A percentile compares a stretch with the other conserved stretches of the same genome.
phyloP scores from a whole-genome alignment of 2,113 vertebrate genomes.

The Hyla sarda region DNA sequence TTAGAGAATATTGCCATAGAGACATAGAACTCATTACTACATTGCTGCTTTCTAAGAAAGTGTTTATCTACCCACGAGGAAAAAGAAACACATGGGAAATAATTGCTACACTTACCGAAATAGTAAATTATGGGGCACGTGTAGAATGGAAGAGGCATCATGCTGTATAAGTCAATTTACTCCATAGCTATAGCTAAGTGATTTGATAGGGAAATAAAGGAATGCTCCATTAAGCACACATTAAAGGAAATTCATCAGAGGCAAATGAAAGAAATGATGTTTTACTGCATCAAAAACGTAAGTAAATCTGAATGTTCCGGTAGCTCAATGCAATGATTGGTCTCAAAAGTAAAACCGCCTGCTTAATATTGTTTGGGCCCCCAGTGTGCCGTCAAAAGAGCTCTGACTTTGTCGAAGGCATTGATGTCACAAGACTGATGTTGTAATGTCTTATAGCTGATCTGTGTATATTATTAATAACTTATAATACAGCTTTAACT shows the following conservation, averaged over 20 bases:
- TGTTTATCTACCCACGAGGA: not conserved
- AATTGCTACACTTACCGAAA: conserved; percentile 1
- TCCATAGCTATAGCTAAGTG: not conserved
- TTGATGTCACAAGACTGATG: no score
- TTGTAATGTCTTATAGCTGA: no score
- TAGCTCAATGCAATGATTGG: not conserved
- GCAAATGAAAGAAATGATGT: not conserved
- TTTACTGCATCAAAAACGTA: not conserved
- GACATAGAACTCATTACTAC: not conserved
- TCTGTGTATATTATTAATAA: no score
- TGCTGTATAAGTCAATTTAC: not conserved
- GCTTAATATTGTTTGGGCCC: no score
- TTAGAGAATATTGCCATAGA: not conserved
- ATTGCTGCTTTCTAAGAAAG: conserved; percentile 17
- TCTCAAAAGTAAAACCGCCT: no score
- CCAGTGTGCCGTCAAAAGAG: no score
- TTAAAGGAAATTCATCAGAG: conserved; percentile 8
- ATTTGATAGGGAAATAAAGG: not conserved
- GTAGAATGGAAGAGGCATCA: not conserved
- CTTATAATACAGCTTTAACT: not conserved
- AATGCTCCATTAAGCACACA: not conserved
- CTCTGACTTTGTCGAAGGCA: no score
- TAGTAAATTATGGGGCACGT: not conserved
- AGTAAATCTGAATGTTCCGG: not conserved
- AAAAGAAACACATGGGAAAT: conserved; percentile 19